Evolutionary conservation across 1,140 invertebrate species (phyloP).

Genomic region (Triops cancriformis): DNA sequence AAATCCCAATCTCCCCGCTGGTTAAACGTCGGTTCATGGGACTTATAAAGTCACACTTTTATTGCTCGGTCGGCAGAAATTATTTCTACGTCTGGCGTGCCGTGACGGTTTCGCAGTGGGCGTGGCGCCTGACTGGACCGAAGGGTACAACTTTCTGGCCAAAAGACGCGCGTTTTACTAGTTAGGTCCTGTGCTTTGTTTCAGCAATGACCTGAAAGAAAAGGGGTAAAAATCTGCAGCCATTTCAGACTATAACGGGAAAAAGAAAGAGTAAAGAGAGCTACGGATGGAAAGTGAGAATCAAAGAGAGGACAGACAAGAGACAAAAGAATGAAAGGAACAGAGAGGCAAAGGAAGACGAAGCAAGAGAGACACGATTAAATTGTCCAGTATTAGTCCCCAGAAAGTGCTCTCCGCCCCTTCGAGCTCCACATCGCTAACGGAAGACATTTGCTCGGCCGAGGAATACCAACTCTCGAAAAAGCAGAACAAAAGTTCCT

Average conservation of each 20-base stretch:
- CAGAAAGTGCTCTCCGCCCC: not conserved
- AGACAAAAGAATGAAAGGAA: not conserved
- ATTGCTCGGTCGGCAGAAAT: not conserved
- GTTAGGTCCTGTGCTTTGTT: not conserved
- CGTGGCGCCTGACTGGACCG: not conserved
- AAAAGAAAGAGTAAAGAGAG: too few species aligned
- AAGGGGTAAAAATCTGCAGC: not conserved
- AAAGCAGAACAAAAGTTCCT: not conserved
- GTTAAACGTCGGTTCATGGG: not conserved
- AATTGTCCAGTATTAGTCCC: slow-evolving; percentile 3
- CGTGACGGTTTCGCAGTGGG: not conserved
- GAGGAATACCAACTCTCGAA: not conserved
- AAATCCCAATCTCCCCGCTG: not conserved
- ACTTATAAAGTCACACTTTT: slow-evolving; percentile 10
- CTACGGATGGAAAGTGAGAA: not conserved
- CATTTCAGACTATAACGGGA: not conserved
- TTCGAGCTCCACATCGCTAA: not conserved
- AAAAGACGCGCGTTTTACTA: not conserved
- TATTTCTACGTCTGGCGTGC: not conserved
- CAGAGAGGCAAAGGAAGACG: not conserved
- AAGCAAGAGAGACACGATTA: not conserved
- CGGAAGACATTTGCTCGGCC: not conserved
- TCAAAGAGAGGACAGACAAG: not conserved
- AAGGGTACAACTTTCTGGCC: not conserved
- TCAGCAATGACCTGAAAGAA: not conserved